A percentile compares a stretch with the other conserved stretches of the same genome.
Conservation (phyloP, 2,888 invertebrate genomes). For the Anodontia alba region DNA sequence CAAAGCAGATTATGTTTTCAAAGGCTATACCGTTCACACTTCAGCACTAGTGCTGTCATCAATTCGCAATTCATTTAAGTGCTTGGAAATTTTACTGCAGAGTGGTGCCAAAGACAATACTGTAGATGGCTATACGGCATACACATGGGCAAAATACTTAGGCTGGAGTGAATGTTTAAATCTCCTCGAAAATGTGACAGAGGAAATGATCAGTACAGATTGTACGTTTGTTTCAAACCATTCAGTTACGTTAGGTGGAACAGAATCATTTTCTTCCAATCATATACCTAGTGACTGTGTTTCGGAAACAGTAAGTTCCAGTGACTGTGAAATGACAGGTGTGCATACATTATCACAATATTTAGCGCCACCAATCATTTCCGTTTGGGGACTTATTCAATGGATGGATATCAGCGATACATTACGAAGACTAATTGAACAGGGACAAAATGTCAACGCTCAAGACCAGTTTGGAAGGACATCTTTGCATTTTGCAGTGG, state of each 20-base stretch:
- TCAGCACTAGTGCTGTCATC: conserved; percentile 48
- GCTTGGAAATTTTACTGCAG: conserved; percentile 47
- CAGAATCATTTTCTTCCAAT: background rate
- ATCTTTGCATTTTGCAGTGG: conserved; percentile 54
- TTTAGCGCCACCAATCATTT: conserved; percentile 35
- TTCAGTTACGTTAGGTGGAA: background rate
- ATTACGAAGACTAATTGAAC: conserved; percentile 31
- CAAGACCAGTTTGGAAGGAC: conserved; percentile 49
- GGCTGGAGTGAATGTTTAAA: conserved; percentile 43
- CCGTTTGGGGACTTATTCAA: conserved; percentile 57
- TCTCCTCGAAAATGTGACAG: conserved; percentile 11
- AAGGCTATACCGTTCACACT: conserved; percentile 52
- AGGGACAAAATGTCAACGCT: conserved; percentile 44
- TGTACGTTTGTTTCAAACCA: background rate
- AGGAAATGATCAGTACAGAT: background rate
- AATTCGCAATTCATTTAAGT: conserved; percentile 43
- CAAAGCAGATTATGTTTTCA: conserved; percentile 43
- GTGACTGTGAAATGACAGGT: background rate
- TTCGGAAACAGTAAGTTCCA: background rate
- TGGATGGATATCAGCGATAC: conserved; percentile 54
- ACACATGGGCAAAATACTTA: conserved; percentile 46
- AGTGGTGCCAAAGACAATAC: conserved; percentile 44
- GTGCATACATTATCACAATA: background rate
- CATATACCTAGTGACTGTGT: background rate
- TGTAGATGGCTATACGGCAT: conserved; percentile 32